Evolutionary conservation across 2,888 invertebrate genomes (phyloP).

Genomic region (Plebejus argus): DNA sequence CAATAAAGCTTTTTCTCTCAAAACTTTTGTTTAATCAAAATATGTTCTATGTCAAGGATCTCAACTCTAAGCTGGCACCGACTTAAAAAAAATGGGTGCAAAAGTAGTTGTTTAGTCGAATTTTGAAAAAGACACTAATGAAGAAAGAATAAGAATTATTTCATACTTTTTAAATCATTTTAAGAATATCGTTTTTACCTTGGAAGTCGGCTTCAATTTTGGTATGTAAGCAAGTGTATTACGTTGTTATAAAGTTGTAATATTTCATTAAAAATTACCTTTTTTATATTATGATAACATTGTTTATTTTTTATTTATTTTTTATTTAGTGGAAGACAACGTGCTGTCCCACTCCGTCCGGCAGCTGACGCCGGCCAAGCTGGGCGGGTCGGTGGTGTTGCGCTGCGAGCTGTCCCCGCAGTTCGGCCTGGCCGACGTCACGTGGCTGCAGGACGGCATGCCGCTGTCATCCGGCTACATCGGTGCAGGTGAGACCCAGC

Average conservation of each 20-base stretch:
- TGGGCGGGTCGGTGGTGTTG: slow-evolving; percentile 64
- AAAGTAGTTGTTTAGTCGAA: too few relatives aligned
- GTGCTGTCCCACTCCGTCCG: slow-evolving; percentile 62
- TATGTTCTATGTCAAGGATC: too few relatives aligned
- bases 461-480: slow-evolving; percentile 65
- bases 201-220: too few relatives aligned
- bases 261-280: background rate
- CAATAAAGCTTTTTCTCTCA: slow-evolving; percentile 44
- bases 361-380: slow-evolving; percentile 67
- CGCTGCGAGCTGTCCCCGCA: slow-evolving; percentile 70
- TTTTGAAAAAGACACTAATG: too few relatives aligned
- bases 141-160: too few relatives aligned
- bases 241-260: too few relatives aligned
- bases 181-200: too few relatives aligned
- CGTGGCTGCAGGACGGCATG: slow-evolving; percentile 72
- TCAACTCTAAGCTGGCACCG: too few relatives aligned
- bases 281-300: background rate
- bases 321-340: slow-evolving; percentile 64
- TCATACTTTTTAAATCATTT: too few relatives aligned
- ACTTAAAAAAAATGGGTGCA: too few relatives aligned
- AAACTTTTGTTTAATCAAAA: slow-evolving; percentile 21
- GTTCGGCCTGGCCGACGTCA: slow-evolving; percentile 63
- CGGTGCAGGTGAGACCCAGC: slow-evolving; percentile 56
- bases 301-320: too few relatives aligned
- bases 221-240: too few relatives aligned